A percentile compares a stretch with the other conserved stretches of the same genome.
Conservation (phyloP, 2,797 vertebrate species). For the Ibycter americanus region DNA sequence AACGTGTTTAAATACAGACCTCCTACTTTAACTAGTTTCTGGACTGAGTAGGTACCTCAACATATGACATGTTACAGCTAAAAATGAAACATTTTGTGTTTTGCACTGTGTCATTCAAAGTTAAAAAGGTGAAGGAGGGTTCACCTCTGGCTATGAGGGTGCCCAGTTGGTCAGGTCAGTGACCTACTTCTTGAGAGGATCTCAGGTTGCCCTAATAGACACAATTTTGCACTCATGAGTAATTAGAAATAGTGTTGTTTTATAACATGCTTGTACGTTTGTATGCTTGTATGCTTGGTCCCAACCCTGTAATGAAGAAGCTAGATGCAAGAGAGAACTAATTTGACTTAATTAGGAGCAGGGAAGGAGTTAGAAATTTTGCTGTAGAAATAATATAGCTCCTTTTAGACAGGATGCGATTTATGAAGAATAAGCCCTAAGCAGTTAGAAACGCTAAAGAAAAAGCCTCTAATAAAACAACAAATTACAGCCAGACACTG, state of each 20-base stretch:
- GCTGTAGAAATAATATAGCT: background rate
- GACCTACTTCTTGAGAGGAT: background rate
- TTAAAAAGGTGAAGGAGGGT: background rate
- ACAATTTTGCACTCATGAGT: background rate
- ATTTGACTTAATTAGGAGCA: slow-evolving; percentile 33
- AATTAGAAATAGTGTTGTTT: background rate
- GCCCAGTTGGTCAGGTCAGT: background rate
- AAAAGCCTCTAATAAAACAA: slow-evolving; percentile 29
- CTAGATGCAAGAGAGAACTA: background rate
- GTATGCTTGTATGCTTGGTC: background rate
- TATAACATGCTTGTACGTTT: background rate
- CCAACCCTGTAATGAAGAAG: background rate
- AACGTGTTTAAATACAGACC: background rate
- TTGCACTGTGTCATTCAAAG: background rate
- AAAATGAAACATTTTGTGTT: background rate
- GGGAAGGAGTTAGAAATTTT: background rate
- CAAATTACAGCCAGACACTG: background rate
- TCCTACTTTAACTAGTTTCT: background rate
- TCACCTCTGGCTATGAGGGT: background rate
- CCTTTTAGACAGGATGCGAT: background rate
- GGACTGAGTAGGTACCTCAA: background rate
- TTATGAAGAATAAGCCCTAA: slow-evolving; percentile 32
- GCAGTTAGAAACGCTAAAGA: background rate
- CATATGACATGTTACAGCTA: accelerated
- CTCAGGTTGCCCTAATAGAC: background rate